Evolutionary conservation across 2,888 invertebrate species (phyloP), one percentile per base, ranked within the genome.

Genomic region (Eucera pruinosa): DNA sequence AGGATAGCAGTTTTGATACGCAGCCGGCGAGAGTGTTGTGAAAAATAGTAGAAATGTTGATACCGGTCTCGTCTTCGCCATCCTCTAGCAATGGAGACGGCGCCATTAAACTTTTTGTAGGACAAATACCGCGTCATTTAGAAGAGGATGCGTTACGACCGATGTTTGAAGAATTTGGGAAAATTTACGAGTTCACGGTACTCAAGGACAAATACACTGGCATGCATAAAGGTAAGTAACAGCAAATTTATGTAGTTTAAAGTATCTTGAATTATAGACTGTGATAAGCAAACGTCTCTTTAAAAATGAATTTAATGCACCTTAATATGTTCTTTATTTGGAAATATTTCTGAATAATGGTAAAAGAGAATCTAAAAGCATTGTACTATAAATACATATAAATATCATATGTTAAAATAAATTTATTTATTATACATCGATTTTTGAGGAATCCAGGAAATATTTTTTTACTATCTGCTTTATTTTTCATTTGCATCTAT

Each of bases 161-260:
- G 41, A 96, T 98, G 94, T 97, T 98, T 92, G 97, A 98, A 92
- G 96, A 97, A 93, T 98, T 97, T 89, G 98, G 98, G 68, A 97
- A 97, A 93, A 98, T 98, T 91, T 97, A 97, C 93, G 98, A 98
- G 94, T 96, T 98, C 90, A 97, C 97, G 79, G 97, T 98, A 74
- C 95, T 98, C 87, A 98, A 97, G 94, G 98, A 98, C 93, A 97
- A 98, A 92, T 96, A 97, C 94, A 98, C 98, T 73, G 98, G 98
- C 82, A 97, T 98, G 95, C 98, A 98, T 93, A 98, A 98, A 95
- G 98, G 97, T 97, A 91, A 92, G 94, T 90, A 27, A 45, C 15
- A 13, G 3, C 7, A 36, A 65, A 18, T 36, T 30, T 13, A 1
- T 13, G 11, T 0, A 0, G 4, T 5, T 18, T 9, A 6, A 0